A percentile compares a stretch with the other conserved stretches of the same genome.
phyloP scores from a whole-genome alignment of 2,113 vertebrate genomes.

The Carlito syrichta region DNA sequence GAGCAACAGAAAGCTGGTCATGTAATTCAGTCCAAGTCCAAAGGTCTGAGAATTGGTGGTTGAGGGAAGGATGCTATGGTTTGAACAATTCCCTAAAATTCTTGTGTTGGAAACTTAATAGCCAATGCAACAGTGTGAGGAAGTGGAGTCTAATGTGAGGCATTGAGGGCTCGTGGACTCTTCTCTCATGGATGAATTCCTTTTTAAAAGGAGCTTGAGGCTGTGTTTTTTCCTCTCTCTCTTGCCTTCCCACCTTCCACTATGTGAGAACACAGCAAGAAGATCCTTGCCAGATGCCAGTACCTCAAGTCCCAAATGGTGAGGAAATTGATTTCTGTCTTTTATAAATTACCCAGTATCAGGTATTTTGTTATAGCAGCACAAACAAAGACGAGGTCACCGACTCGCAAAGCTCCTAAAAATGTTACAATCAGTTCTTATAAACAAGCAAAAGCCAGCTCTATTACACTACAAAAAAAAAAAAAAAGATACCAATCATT shows the following conservation, averaged over 20 bases:
- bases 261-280: not conserved
- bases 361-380: not conserved
- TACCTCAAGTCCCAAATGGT: not conserved
- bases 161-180: too few relatives aligned
- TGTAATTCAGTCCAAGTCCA: not conserved
- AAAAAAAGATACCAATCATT: not conserved
- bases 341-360: not conserved
- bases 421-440: not conserved
- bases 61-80: not conserved
- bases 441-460: not conserved
- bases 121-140: not conserved
- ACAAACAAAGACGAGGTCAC: not conserved
- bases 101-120: not conserved
- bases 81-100: not conserved
- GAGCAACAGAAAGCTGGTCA: not conserved
- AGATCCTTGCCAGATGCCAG: not conserved
- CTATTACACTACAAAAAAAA: not conserved
- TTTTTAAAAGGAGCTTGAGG: not conserved
- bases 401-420: not conserved
- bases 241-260: not conserved
- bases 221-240: not conserved
- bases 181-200: not conserved
- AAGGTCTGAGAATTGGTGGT: not conserved
- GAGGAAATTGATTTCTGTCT: not conserved
- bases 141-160: not conserved